Percentiles rank a stretch among this genome's conserved stretches.
These are phyloP conservation scores for Eupithecia tripunctaria DNA, from an alignment of 2,888 invertebrate genomes.

Conservation along the genomic window DNA sequence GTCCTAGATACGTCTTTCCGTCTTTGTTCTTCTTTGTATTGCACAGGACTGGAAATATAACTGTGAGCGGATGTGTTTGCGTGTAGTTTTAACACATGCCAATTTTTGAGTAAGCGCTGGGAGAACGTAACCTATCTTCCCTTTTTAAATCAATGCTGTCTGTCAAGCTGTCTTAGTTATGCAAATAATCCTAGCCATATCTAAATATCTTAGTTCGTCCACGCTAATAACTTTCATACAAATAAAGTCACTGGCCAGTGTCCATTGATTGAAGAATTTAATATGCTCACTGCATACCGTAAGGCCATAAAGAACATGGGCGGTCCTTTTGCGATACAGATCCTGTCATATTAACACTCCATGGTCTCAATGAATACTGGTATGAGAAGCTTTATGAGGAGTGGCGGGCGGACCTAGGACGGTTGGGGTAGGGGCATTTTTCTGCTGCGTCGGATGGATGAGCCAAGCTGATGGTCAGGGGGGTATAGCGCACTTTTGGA, in stretches of 20 bases:
- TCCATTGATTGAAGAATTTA: constrained; percentile 21
- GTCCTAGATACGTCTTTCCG: no score
- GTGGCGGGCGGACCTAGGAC: not conserved
- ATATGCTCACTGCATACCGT: constrained; percentile 16
- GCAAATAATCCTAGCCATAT: no score
- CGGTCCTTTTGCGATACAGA: constrained; percentile 34
- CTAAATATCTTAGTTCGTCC: not conserved
- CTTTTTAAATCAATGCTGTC: no score
- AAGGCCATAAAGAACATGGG: constrained; percentile 28
- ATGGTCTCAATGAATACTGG: constrained; percentile 42
- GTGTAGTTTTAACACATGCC: no score
- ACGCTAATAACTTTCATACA: not conserved
- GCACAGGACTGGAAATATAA: no score
- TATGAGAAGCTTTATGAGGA: constrained; percentile 15
- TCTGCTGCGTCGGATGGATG: not conserved
- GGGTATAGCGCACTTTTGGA: not conserved
- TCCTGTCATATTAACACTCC: constrained; percentile 35
- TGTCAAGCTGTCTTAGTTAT: no score
- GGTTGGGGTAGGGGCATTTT: not conserved
- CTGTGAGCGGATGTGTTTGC: no score
- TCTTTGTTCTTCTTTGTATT: no score
- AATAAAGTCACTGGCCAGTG: constrained; percentile 16
- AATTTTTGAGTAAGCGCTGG: no score
- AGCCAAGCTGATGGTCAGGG: not conserved
- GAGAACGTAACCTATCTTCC: no score